Evolutionary conservation across 2,113 vertebrate species (phyloP), one percentile per base, ranked within the genome.

Genomic region (Anolis sagrei): DNA sequence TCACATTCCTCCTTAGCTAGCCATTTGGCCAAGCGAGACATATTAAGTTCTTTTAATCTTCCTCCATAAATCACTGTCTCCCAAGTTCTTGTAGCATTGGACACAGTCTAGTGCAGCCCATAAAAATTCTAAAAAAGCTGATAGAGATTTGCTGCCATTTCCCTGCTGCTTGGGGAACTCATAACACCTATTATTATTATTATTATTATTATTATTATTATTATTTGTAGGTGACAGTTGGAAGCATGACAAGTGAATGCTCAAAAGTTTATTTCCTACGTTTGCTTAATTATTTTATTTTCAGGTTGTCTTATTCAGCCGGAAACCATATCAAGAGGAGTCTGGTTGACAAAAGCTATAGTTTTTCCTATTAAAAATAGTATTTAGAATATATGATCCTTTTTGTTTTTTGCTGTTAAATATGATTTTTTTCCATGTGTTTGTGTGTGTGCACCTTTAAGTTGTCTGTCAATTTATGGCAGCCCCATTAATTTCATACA

Each of bases 181-280:
- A 84, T 4, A 16, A 68, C 27, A 19, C 25, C 68, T 76, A 70
- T 48, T 0, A 80, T 88, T 87, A 58, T n/a, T n/a, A n/a, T n/a
- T n/a, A n/a, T n/a, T n/a, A n/a, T 54, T 54, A 7, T 54, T 54
- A n/a, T n/a, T n/a, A n/a, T 44, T 44, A 44, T 82, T 90, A 21
- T 73, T 39, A 93, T 90, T 89, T 94, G 90, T 76, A 13, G 21
- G 4, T 68, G 91, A 88, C 5, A 88, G 87, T 82, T 44, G 83
- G 69, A 84, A 89, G 34, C 8, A 3, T 82, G 90, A 88, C 87
- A 75, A 93, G 91, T 92, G 89, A 95, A 93, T 92, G 90, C 92
- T 94, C 87, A 90, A 94, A 95, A 94, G 91, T 91, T 81, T 44
- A 62, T 91, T 90, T 79, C 92, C 90, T 92, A 89, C 92, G 93